Evolutionary conservation across 2,797 vertebrate species (phyloP).

Genomic region (Rhinatrema bivittatum): DNA sequence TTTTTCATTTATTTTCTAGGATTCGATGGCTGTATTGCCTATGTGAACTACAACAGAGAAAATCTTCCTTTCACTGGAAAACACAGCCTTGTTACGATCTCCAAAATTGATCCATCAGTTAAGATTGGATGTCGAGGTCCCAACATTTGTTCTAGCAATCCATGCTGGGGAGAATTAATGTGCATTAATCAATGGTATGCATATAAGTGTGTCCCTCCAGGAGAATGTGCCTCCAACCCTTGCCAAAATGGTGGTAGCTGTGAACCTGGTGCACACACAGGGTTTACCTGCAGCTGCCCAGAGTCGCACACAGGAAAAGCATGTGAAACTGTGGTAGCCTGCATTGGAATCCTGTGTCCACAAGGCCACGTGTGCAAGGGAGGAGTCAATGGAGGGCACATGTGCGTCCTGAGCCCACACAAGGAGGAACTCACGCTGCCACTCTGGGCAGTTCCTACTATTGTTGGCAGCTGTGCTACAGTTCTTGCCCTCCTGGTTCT

Average conservation of each 20-base stretch:
- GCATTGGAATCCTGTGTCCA: constrained; percentile 75
- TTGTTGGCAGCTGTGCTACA: constrained; percentile 87
- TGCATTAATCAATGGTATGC: constrained; percentile 92
- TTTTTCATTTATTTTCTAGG: constrained; percentile 49
- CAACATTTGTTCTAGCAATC: constrained; percentile 82
- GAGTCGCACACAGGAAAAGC: constrained; percentile 73
- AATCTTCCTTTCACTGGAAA: constrained; percentile 81
- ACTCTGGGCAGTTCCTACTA: constrained; percentile 92
- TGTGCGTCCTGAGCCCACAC: constrained; percentile 58
- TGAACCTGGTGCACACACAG: constrained; percentile 55
- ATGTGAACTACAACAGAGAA: constrained; percentile 76
- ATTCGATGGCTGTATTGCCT: constrained; percentile 85
- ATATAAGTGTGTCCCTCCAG: constrained; percentile 81
- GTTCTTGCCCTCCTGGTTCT: constrained; percentile 84
- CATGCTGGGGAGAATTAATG: constrained; percentile 85
- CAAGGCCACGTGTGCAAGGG: constrained; percentile 68
- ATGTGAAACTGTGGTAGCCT: constrained; percentile 80
- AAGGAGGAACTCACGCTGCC: constrained; percentile 70
- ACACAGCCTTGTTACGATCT: constrained; percentile 71
- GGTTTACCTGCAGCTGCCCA: constrained; percentile 81
- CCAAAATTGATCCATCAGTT: constrained; percentile 68
- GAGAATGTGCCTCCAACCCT: constrained; percentile 79
- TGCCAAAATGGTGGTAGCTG: constrained; percentile 90
- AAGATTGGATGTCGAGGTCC: constrained; percentile 89
- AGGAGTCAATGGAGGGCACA: constrained; percentile 57